Percentiles rank a stretch among this genome's conserved stretches.
Conservation (phyloP, 2,888 invertebrate species). For the Teleiodes luculella region DNA sequence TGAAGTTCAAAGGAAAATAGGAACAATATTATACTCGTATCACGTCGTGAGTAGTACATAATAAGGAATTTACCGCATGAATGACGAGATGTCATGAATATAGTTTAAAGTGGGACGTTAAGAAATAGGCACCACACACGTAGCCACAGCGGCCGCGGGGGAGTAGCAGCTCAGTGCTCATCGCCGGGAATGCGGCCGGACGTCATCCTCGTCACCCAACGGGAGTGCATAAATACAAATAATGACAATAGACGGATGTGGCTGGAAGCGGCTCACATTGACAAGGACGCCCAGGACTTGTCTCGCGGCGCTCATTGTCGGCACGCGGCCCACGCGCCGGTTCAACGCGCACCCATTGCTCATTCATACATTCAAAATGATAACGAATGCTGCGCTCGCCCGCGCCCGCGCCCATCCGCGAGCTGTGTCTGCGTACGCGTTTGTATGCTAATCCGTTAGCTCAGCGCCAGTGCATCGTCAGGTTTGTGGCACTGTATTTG, state of each 20-base stretch:
- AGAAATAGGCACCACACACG: slow-evolving; percentile 46
- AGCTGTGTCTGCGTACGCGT: slow-evolving; percentile 58
- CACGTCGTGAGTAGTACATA: not conserved
- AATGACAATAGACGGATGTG: slow-evolving; percentile 78
- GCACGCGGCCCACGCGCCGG: slow-evolving; percentile 69
- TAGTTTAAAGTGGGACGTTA: not conserved
- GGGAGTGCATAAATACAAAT: slow-evolving; percentile 72
- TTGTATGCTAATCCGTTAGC: slow-evolving; percentile 72
- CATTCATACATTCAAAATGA: slow-evolving; percentile 79
- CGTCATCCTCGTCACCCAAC: slow-evolving; percentile 63
- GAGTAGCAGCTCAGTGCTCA: not conserved
- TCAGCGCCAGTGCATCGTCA: slow-evolving; percentile 72
- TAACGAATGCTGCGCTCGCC: slow-evolving; percentile 61
- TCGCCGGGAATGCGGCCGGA: slow-evolving; percentile 19
- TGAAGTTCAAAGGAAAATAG: not conserved
- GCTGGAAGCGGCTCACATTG: slow-evolving; percentile 78
- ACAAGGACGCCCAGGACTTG: slow-evolving; percentile 78
- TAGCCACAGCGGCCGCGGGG: slow-evolving; percentile 12
- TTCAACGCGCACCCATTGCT: slow-evolving; percentile 57
- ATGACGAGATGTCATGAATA: slow-evolving; percentile 32
- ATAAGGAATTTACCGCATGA: slow-evolving; percentile 15
- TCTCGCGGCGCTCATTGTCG: slow-evolving; percentile 63
- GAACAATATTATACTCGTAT: slow-evolving; percentile 18
- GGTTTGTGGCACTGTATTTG: slow-evolving; percentile 67
- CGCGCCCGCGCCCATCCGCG: slow-evolving; percentile 70